A percentile compares a stretch with the other conserved stretches of the same genome.
These are phyloP conservation scores for Colletes latitarsis DNA, from an alignment of 1,140 invertebrate species.

Conservation along the genomic window DNA sequence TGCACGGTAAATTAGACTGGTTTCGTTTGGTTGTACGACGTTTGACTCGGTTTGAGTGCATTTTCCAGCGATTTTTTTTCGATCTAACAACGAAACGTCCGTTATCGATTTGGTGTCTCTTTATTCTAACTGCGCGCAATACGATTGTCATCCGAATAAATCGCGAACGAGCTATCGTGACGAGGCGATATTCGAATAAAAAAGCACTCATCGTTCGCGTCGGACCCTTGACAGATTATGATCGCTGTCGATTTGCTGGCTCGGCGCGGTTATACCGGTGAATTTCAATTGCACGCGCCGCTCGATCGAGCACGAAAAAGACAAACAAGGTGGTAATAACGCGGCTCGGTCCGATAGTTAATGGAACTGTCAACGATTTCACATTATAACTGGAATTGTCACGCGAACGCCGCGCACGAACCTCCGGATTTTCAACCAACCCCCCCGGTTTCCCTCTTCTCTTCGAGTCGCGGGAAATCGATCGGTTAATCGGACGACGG, in stretches of 20 bases:
- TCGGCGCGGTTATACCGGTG: conserved; percentile 28
- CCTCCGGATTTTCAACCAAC: conserved; percentile 6
- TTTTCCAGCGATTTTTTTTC: too few relatives aligned
- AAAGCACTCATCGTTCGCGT: conserved; percentile 18
- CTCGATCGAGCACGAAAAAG: conserved; percentile 52
- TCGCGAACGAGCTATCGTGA: neutral
- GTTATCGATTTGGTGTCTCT: too few relatives aligned
- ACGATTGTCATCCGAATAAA: neutral
- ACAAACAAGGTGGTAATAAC: conserved; percentile 55
- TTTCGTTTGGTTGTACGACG: too few relatives aligned
- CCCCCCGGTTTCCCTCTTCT: too few relatives aligned
- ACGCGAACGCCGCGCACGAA: conserved; percentile 14
- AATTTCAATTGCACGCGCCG: conserved; percentile 42
- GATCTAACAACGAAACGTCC: too few relatives aligned
- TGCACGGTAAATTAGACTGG: too few relatives aligned
- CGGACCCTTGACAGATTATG: conserved; percentile 42
- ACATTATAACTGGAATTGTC: conserved; percentile 53
- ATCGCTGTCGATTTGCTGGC: conserved; percentile 45
- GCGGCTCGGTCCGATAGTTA: conserved; percentile 40
- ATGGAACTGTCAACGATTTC: conserved; percentile 54
- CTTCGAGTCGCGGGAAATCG: conserved; percentile 16
- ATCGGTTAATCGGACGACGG: conserved; percentile 37
- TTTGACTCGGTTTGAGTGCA: too few relatives aligned
- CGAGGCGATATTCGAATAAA: neutral
- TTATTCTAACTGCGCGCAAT: too few relatives aligned